Conservation (phyloP, 2,113 vertebrate genomes). For the Craseonycteris thonglongyai region DNA sequence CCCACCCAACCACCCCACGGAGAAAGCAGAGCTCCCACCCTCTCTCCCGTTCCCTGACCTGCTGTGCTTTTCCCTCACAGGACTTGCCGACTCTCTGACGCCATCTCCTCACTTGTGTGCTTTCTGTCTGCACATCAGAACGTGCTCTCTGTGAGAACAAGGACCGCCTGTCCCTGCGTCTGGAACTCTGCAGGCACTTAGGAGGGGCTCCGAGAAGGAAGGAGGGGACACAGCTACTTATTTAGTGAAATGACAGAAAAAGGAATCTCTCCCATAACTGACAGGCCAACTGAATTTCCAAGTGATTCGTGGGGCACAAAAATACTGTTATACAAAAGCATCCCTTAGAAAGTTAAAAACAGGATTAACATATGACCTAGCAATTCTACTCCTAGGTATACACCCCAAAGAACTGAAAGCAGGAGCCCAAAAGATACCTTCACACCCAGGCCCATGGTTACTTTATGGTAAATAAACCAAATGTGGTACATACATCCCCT, state of each 20-base stretch:
- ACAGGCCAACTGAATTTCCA: not conserved
- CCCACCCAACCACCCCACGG: not conserved
- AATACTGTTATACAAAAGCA: not conserved
- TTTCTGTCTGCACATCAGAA: accelerated
- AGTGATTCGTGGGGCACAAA: not conserved
- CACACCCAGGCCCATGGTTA: accelerated
- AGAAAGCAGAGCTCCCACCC: accelerated
- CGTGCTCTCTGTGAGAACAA: accelerated
- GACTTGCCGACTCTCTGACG: too few relatives aligned
- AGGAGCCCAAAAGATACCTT: not conserved
- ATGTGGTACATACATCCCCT: accelerated
- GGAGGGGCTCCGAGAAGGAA: accelerated
- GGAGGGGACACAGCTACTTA: accelerated
- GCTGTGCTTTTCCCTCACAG: not conserved
- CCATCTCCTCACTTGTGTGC: too few relatives aligned
- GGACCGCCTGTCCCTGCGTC: accelerated
- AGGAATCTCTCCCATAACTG: not conserved
- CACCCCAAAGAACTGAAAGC: accelerated
- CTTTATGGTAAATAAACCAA: too few relatives aligned
- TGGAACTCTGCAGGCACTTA: not conserved
- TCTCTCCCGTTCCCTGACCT: accelerated
- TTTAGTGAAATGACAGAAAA: not conserved
- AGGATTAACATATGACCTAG: not conserved
- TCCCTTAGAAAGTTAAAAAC: not conserved
- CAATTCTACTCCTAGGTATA: not conserved